Conservation (phyloP, 2,797 vertebrate species). For the Balearica regulorum region DNA sequence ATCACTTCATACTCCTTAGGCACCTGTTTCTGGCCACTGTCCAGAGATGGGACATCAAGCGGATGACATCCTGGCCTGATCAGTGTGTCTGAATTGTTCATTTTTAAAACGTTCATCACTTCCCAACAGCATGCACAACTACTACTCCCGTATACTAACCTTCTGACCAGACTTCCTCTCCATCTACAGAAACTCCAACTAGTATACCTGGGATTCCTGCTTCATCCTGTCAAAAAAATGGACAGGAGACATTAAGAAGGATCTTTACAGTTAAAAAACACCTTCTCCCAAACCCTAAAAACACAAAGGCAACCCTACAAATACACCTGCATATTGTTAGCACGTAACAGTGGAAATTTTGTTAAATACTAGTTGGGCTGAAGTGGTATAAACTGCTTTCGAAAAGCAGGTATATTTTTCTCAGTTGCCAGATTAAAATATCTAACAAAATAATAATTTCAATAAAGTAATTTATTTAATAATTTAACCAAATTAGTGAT, state of each 20-base stretch:
- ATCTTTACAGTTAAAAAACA: neutral
- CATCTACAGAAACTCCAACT: constrained; percentile 93
- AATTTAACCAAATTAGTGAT: neutral
- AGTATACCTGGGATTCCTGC: constrained; percentile 91
- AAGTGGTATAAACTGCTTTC: neutral
- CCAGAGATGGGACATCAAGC: accelerated
- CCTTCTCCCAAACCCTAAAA: neutral
- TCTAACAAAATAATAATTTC: neutral
- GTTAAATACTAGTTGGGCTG: neutral
- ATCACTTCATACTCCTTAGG: neutral
- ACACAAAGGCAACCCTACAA: neutral
- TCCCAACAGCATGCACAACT: neutral
- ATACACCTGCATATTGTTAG: neutral
- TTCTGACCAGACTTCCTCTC: constrained; percentile 90
- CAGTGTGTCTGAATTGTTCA: neutral
- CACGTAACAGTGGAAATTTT: neutral
- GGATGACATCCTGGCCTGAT: neutral
- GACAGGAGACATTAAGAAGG: neutral
- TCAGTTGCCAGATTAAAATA: neutral
- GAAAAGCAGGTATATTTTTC: neutral
- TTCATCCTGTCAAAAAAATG: constrained; percentile 80
- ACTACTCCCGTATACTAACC: constrained; percentile 72
- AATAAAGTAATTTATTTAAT: no score
- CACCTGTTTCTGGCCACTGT: neutral
- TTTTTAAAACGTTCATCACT: neutral